These are phyloP conservation scores for Oreochromis spilurus DNA, from an alignment of 2,113 vertebrate species.

Conservation along the genomic window DNA sequence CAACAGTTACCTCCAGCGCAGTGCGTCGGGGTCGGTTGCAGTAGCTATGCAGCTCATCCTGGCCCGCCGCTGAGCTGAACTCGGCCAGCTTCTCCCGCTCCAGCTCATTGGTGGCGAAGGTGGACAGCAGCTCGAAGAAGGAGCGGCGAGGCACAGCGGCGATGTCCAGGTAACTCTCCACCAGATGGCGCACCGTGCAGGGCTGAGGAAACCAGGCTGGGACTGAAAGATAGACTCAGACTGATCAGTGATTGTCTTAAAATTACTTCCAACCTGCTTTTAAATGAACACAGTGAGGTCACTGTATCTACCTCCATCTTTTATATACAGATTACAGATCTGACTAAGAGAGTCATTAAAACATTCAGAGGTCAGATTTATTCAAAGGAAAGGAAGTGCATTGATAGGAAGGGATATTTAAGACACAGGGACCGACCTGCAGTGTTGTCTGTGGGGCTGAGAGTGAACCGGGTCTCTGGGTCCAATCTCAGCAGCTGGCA, in stretches of 20 bases:
- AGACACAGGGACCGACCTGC: constrained; percentile 11
- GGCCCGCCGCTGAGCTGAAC: constrained; percentile 82
- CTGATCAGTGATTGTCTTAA: neutral
- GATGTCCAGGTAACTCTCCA: constrained; percentile 84
- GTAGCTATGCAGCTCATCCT: constrained; percentile 84
- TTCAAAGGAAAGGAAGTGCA: neutral
- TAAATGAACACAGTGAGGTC: neutral
- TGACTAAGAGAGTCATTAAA: neutral
- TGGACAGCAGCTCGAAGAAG: constrained; percentile 84
- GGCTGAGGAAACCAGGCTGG: constrained; percentile 79
- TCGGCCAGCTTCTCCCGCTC: constrained; percentile 87
- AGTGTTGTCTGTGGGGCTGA: constrained; percentile 70
- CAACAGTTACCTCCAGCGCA: constrained; percentile 75
- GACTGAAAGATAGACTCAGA: constrained; percentile 4
- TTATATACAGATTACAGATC: neutral
- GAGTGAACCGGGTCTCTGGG: constrained; percentile 71
- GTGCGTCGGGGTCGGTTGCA: constrained; percentile 86
- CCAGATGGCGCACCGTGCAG: constrained; percentile 76
- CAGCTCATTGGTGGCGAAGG: constrained; percentile 74
- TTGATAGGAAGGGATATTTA: neutral
- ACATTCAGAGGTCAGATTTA: neutral
- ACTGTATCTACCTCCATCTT: neutral
- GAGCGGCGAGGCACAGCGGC: constrained; percentile 84
- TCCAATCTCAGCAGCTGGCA: constrained; percentile 80
- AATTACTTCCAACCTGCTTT: neutral